phyloP scores from a whole-genome alignment of 2,797 vertebrate genomes.

The Carcharodon carcharias region DNA sequence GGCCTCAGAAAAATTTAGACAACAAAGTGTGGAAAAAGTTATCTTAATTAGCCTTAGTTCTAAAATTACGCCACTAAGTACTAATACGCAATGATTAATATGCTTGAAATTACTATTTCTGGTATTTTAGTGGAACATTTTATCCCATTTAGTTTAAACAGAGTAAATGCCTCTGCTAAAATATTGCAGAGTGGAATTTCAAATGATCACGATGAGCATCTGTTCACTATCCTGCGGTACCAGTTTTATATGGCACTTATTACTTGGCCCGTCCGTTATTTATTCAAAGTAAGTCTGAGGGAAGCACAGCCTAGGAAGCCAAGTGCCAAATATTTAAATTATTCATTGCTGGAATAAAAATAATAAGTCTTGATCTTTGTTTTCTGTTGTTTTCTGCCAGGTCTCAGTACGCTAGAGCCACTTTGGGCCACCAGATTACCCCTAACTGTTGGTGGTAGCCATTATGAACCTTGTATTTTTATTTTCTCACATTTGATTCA shows the following conservation, averaged over 20 bases:
- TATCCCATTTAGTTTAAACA: neutral
- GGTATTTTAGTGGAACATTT: neutral
- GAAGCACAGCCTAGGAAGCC: neutral
- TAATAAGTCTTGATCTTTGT: neutral
- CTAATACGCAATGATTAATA: neutral
- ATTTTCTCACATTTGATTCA: neutral
- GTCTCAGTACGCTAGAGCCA: neutral
- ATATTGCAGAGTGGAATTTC: conserved; percentile 9
- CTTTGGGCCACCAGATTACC: neutral
- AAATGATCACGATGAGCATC: neutral
- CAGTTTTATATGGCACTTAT: neutral
- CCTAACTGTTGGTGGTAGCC: neutral
- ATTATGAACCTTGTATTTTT: neutral
- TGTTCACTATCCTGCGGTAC: neutral
- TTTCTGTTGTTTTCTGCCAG: neutral
- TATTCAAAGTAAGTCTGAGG: neutral
- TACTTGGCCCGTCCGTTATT: neutral
- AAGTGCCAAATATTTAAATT: neutral
- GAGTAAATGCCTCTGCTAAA: neutral
- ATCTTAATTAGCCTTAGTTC: neutral
- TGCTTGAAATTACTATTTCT: neutral
- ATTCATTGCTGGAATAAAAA: neutral
- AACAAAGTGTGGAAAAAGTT: neutral
- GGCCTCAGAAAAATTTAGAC: neutral
- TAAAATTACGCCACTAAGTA: neutral